Conservation (phyloP, 2,797 vertebrate genomes). For the Paguma larvata region DNA sequence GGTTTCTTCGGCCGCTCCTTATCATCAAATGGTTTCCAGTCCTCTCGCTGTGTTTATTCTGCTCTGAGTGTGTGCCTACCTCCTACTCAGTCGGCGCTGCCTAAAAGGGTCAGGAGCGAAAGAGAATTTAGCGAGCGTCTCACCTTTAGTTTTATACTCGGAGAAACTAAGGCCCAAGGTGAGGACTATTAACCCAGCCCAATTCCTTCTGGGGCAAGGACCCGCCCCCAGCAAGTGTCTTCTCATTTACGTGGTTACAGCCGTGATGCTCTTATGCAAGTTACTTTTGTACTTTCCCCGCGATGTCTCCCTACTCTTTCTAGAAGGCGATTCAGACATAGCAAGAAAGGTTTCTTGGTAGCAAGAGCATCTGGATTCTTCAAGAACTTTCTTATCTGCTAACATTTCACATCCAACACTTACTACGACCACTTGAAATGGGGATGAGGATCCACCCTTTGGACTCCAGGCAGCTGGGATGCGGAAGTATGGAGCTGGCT, state of each 20-base stretch:
- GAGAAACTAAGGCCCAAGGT: not conserved
- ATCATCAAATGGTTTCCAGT: not conserved
- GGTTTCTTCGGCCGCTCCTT: not conserved
- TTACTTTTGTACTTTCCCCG: not conserved
- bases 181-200: not conserved
- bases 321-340: constrained; percentile 15
- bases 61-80: not conserved
- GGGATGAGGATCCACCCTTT: not conserved
- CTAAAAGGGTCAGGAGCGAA: not conserved
- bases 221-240: accelerated
- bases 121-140: not conserved
- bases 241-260: not conserved
- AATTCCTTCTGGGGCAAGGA: not conserved
- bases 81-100: not conserved
- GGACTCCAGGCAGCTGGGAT: not conserved
- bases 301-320: not conserved
- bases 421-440: not conserved
- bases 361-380: constrained; percentile 25
- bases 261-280: not conserved
- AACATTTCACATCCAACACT: not conserved
- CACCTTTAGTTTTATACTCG: not conserved
- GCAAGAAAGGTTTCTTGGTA: not conserved
- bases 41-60: not conserved
- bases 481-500: not conserved
- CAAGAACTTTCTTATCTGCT: not conserved